Conservation (phyloP, 2,888 invertebrate genomes). For the Lasioglossum vierecki region DNA sequence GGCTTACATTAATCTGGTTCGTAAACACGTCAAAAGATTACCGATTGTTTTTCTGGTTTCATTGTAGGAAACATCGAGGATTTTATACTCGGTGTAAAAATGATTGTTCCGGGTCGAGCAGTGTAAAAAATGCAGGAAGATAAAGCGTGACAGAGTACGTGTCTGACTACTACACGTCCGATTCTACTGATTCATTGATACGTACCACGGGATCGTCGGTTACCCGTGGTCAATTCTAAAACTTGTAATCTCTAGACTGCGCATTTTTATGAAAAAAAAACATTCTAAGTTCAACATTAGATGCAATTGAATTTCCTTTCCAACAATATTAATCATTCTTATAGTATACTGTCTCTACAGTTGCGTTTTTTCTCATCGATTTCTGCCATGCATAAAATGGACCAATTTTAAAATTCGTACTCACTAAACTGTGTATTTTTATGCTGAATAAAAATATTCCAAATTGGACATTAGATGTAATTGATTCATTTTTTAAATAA, state of each 20-base stretch:
- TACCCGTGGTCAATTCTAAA: too few species aligned
- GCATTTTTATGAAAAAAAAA: not conserved
- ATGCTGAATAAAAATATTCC: not conserved
- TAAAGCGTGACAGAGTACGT: not conserved
- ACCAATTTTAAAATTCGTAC: not conserved
- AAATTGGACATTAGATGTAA: not conserved
- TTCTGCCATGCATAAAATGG: too few species aligned
- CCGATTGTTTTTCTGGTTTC: conserved; percentile 18
- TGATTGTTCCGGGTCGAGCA: not conserved
- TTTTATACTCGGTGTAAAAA: conserved; percentile 31
- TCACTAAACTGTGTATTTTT: not conserved
- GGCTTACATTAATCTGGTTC: not conserved
- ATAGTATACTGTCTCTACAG: not conserved
- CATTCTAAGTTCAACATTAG: not conserved
- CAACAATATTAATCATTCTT: not conserved
- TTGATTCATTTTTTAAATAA: not conserved
- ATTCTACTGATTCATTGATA: conserved; percentile 34
- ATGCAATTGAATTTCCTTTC: not conserved
- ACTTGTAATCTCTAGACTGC: not conserved
- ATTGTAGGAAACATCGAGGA: conserved; percentile 18
- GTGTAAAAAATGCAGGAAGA: not conserved
- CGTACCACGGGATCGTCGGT: not conserved
- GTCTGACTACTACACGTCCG: conserved; percentile 3
- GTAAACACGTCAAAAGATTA: not conserved
- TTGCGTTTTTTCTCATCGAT: not conserved